Evolutionary conservation across 2,113 vertebrate genomes (phyloP).

Genomic region (Myotis lucifugus): DNA sequence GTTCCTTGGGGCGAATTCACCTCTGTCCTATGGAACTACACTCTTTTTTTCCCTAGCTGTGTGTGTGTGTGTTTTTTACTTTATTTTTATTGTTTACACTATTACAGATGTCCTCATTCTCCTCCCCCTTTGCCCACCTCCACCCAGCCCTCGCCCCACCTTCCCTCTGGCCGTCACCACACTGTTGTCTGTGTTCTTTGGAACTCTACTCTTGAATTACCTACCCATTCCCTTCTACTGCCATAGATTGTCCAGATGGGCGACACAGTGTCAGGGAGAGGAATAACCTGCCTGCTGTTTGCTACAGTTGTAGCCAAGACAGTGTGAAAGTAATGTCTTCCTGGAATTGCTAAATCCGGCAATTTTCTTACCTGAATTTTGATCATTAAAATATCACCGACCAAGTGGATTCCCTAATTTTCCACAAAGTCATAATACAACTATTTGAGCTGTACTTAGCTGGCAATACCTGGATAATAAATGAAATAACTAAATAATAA

Average conservation of each 20-base stretch:
- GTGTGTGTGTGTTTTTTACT: background rate
- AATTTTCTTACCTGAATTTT: constrained; percentile 38
- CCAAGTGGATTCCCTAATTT: constrained; percentile 17
- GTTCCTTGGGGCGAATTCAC: background rate
- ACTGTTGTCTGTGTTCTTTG: background rate
- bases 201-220: background rate
- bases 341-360: background rate
- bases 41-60: background rate
- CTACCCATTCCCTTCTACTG: background rate
- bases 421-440: background rate
- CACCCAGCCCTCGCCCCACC: background rate
- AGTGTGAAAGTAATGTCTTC: background rate
- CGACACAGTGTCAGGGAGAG: background rate
- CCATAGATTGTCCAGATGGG: background rate
- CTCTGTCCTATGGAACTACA: background rate
- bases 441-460: background rate
- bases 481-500: background rate
- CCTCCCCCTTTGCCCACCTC: background rate
- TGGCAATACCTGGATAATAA: background rate
- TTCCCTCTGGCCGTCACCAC: background rate
- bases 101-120: background rate
- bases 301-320: background rate
- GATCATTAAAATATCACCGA: background rate
- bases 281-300: background rate
- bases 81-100: background rate